phyloP scores from a whole-genome alignment of 2,888 invertebrate genomes.

The Drosophila nr. perissopoda region DNA sequence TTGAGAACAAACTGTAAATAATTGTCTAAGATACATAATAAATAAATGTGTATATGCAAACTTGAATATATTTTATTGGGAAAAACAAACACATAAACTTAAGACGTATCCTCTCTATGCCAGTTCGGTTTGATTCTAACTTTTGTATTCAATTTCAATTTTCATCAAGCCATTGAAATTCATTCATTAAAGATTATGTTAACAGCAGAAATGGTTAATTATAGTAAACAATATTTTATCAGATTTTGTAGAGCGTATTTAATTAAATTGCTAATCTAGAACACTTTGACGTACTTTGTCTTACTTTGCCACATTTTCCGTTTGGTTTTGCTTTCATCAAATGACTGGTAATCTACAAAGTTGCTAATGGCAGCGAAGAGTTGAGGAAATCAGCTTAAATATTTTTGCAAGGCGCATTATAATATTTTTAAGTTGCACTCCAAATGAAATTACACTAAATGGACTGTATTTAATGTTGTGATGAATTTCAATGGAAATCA shows the following conservation, averaged over 20 bases:
- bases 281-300: neutral
- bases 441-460: neutral
- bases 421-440: neutral
- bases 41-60: neutral
- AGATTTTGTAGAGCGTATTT: neutral
- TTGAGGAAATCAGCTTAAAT: constrained; percentile 5
- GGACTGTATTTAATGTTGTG: neutral
- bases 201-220: neutral
- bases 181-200: neutral
- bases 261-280: neutral
- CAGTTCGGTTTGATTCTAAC: neutral
- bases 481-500: neutral
- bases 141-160: neutral
- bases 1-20: neutral
- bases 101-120: neutral
- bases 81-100: neutral
- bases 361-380: neutral
- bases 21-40: neutral
- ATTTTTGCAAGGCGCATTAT: neutral
- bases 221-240: neutral
- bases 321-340: neutral
- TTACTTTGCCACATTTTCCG: neutral
- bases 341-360: neutral
- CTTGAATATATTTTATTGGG: neutral
- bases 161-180: neutral